Conservation (phyloP, 37 sponge, comb jelly and placozoan genomes). For the Mnemiopsis leidyi region DNA sequence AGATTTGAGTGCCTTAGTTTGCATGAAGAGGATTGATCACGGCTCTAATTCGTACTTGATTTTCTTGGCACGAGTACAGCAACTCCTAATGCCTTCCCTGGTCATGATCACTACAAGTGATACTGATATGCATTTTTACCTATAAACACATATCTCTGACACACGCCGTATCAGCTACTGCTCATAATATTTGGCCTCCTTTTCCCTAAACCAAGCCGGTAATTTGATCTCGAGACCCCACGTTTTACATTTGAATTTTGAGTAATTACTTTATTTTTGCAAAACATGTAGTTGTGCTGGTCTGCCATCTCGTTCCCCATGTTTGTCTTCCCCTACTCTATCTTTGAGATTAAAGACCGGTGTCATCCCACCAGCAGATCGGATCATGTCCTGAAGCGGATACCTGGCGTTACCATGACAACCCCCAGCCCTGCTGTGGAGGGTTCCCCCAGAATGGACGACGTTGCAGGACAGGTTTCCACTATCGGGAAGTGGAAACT, state of each 20-base stretch:
- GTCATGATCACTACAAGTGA: too few species aligned
- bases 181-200: not conserved
- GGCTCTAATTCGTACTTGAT: too few species aligned
- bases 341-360: not conserved
- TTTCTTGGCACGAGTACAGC: too few species aligned
- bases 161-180: too few species aligned
- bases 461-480: not conserved
- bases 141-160: too few species aligned
- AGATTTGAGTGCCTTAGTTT: too few species aligned
- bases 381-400: not conserved
- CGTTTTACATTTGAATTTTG: not conserved
- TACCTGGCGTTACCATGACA: not conserved
- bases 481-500: slow-evolving; percentile 51
- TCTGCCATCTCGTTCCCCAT: not conserved
- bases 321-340: not conserved
- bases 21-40: too few species aligned
- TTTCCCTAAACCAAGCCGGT: not conserved
- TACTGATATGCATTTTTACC: too few species aligned
- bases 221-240: not conserved
- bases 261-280: not conserved
- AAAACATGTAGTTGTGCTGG: not conserved
- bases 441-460: not conserved
- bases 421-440: not conserved
- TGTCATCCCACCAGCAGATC: not conserved
- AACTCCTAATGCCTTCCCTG: too few species aligned